Evolutionary conservation across 2,113 vertebrate species (phyloP), one percentile per base, ranked within the genome.

Genomic region (Podiceps cristatus): DNA sequence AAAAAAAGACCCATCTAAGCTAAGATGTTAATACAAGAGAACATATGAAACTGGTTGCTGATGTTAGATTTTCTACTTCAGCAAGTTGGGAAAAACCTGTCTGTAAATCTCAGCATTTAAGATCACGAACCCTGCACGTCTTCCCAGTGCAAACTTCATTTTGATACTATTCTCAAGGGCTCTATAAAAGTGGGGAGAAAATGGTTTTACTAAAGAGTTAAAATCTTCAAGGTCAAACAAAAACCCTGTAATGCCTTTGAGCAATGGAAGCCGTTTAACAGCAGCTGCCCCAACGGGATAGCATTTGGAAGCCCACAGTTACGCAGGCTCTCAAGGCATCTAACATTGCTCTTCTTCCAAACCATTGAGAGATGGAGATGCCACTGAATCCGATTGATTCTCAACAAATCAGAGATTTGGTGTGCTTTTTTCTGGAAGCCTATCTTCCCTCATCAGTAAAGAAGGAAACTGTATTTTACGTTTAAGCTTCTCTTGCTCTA

Each of bases 351-450:
- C 8, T 6, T 37, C 59, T 35, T 7, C 4, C 37, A 23, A 33
- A 52, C 31, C 27, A 23, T 1, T 3, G 5, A 49, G 56, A 37
- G 64, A 33, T 2, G 7, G 68, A 52, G 31, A 37, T 7, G 7
- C 45, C 2, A 2, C 77, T 27, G 60, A 44, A 33, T 35, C 35
- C 1, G 13, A 16, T 4, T 0, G 27, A 33, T 29, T 17, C 35
- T 18, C 22, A 35, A 8, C 18, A 27, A 14, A 47, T 10, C 9
- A 9, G 25, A 40, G 40, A 23, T 9, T 12, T 60, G 31, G 22
- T 3, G 11, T 31, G 45, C 17, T 45, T 60, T 53, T 27, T 37
- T 60, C 47, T 44, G 18, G 45, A 69, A 44, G 37, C 27, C 45
- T 5, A 5, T 19, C 63, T 53, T 68, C 45, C 74, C 55, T 13